Percentiles rank a stretch among this genome's conserved stretches.
Conservation (phyloP, 2,797 vertebrate genomes). For the Premnoplex brunnescens region DNA sequence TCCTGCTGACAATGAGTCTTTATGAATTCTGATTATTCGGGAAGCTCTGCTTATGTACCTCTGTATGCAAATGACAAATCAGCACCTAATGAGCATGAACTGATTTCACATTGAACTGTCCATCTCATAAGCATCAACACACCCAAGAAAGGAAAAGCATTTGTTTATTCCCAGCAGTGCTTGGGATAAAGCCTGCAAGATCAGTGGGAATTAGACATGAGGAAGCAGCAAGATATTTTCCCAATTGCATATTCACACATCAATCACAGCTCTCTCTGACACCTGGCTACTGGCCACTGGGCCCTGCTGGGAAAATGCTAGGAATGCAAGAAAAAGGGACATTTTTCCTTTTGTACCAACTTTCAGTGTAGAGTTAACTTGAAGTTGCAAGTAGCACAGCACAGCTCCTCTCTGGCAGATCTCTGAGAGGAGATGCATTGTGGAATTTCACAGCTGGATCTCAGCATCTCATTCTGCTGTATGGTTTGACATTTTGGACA, state of each 20-base stretch:
- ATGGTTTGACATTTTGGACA: constrained; percentile 19
- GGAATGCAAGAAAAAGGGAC: constrained; percentile 46
- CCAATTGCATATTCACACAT: constrained; percentile 62
- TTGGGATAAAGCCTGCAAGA: constrained; percentile 50
- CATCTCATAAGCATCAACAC: constrained; percentile 37
- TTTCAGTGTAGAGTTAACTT: constrained; percentile 37
- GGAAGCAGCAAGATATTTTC: constrained; percentile 60
- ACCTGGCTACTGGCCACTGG: constrained; percentile 48
- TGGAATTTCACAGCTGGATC: constrained; percentile 60
- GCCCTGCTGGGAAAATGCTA: constrained; percentile 60
- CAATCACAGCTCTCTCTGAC: constrained; percentile 61
- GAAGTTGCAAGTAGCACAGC: constrained; percentile 23
- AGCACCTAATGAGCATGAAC: constrained; percentile 41
- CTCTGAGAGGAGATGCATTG: constrained; percentile 24
- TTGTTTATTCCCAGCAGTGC: constrained; percentile 60
- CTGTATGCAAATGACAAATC: constrained; percentile 46
- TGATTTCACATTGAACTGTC: constrained; percentile 55
- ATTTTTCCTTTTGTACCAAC: constrained; percentile 40
- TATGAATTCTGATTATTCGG: background rate
- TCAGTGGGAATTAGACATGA: constrained; percentile 67
- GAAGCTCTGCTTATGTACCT: background rate
- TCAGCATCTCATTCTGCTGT: constrained; percentile 2
- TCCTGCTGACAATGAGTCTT: background rate
- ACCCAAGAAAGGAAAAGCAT: constrained; percentile 56
- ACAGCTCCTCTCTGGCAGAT: background rate